A percentile compares a stretch with the other conserved stretches of the same genome.
These are phyloP conservation scores for Parus major DNA, from an alignment of 2,113 vertebrate species.

Conservation along the genomic window DNA sequence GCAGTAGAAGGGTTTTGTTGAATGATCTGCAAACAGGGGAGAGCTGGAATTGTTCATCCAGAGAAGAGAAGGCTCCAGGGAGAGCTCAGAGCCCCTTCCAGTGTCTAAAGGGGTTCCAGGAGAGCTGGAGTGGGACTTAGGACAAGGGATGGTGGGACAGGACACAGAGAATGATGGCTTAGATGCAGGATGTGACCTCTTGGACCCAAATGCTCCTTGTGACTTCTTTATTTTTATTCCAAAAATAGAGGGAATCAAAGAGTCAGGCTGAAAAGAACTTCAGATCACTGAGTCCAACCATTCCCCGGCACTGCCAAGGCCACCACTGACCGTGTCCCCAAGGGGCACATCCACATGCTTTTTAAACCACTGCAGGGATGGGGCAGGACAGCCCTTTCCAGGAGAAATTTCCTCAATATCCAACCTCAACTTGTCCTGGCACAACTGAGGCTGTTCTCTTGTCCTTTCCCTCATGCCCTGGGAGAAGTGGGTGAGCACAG, in stretches of 20 bases:
- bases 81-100: background rate
- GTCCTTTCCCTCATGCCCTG: background rate
- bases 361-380: background rate
- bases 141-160: background rate
- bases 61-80: background rate
- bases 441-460: background rate
- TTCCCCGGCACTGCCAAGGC: background rate
- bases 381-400: background rate
- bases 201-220: background rate
- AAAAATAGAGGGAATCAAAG: background rate
- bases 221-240: background rate
- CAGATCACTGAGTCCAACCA: fast-evolving
- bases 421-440: background rate
- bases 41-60: background rate
- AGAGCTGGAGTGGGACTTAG: background rate
- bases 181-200: background rate
- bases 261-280: background rate
- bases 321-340: background rate
- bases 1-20: background rate
- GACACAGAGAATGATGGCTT: background rate
- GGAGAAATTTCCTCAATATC: background rate
- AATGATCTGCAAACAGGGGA: background rate
- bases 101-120: background rate
- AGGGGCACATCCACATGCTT: background rate
- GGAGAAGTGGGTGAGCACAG: background rate